Evolutionary conservation across 2,888 invertebrate genomes (phyloP), one percentile per base, ranked within the genome.

Genomic region (Lampropteryx suffumata): DNA sequence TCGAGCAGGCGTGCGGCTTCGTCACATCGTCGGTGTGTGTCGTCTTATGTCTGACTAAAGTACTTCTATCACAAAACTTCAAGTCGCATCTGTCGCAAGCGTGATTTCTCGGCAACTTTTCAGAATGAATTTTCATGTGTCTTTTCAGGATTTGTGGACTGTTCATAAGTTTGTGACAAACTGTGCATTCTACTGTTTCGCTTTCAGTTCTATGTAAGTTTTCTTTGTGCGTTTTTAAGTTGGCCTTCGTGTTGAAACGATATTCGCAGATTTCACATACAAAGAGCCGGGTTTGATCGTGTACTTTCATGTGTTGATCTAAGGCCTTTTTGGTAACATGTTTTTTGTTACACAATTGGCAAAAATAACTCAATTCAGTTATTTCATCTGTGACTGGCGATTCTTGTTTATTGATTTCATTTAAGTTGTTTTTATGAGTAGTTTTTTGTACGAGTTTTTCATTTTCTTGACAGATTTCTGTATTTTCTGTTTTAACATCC

Each of bases 71-170:
- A 0, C 29, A 14, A 14, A 53, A 53, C 13, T 53, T 53, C 10
- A 48, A 12, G 3, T 53, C 35, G 9, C 53, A 53, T 28, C 12
- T 44, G 11, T 36, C 44, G 5, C 53, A 53, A 1, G 44, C 35
- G 24, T 48, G 44, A 11, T 7, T 53, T 44, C 35, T 44, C 1
- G 35, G 30, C 2, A 33, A 33, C 10, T 41, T 48, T 14, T 44
- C 40, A 0, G 24, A 41, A 30, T 53, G 53, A 9, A 40, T 53
- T 40, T 53, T 53, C 53, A 53, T 53, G 32, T 53, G 53, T 8
- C 53, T 17, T 29, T 53, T 53, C 21, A 53, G 33, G 8, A 53
- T 53, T 44, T 48, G 48, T n/a, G 35, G 24, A 32, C 53, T 53
- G 36, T 53, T 49, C 44, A 48, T 36, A 5, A 45, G 30, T 36